phyloP scores from a whole-genome alignment of 2,888 invertebrate species.

The Rhodophaea formosa region DNA sequence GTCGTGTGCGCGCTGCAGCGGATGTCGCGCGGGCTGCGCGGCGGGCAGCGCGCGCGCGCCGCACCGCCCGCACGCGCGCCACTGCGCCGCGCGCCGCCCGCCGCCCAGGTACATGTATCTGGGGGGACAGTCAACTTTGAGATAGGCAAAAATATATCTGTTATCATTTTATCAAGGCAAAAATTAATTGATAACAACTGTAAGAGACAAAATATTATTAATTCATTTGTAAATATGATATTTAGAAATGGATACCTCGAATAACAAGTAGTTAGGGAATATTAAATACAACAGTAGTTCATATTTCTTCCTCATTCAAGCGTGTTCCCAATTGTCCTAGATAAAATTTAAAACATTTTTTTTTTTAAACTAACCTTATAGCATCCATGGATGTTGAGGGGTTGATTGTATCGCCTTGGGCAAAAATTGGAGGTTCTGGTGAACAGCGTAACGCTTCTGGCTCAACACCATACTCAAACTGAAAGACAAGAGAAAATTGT shows the following conservation, averaged over 20 bases:
- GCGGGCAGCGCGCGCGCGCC: constrained; percentile 55
- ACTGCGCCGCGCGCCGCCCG: constrained; percentile 46
- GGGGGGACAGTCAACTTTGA: too few species aligned
- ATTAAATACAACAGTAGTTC: too few species aligned
- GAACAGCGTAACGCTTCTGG: constrained; percentile 88
- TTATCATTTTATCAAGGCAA: too few species aligned
- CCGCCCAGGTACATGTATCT: constrained; percentile 74
- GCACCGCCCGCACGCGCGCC: constrained; percentile 63
- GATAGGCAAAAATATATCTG: too few species aligned
- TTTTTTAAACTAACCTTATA: constrained; percentile 78
- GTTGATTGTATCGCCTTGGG: constrained; percentile 79
- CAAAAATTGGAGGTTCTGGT: constrained; percentile 81
- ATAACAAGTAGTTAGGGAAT: too few species aligned
- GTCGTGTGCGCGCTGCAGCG: constrained; percentile 60
- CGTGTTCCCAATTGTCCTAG: too few species aligned
- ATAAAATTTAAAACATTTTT: neutral
- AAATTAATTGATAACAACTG: too few species aligned
- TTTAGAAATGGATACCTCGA: too few species aligned
- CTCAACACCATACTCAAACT: constrained; percentile 90
- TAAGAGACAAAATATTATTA: too few species aligned
- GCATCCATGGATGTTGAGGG: constrained; percentile 76
- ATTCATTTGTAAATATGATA: too few species aligned
- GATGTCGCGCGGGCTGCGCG: constrained; percentile 44
- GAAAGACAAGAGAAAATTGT: constrained; percentile 16
- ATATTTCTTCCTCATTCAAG: too few species aligned